Evolutionary conservation across 1,140 invertebrate genomes (phyloP), one percentile per base, ranked within the genome.

Genomic region (Drosophila guanche): DNA sequence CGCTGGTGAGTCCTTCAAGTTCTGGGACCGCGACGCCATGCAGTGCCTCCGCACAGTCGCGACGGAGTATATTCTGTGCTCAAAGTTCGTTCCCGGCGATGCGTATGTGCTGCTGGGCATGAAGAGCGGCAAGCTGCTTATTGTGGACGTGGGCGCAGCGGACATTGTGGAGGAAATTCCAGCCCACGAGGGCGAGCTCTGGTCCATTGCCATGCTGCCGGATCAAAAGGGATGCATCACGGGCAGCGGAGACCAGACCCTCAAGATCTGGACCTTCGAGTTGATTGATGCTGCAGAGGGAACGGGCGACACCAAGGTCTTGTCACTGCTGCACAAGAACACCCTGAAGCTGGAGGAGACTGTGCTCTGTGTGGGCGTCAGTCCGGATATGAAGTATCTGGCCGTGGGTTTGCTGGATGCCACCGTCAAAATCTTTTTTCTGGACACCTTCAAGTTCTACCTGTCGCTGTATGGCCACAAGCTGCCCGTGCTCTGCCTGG

Each of bases 391-490:
- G 70, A 96, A 95, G 92, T 96, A 98, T 75, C 90, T 99, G 14
- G 98, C 98, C 5, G 97, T 97, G 25, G 95, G 97, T 1, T 92
- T 99, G 10, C 91, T 99, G 2, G 98, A 99, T 92, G 96, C 94
- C 12, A 99, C 98, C 12, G 96, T 99, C 0, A 98, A 99, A 92
- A 95, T 99, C 70, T 99, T 98, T 91, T 99, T 98, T 90, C 83
- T 96, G 10, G 98, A 99, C 89, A 96, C 96, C 16, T 95, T 99
- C 58, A 99, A 99, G 96, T 98, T 99, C 91, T 99, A 98, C 91
- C 88, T 99, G 20, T 97, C 97, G 0, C 93, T 99, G 0, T 99
- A 99, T 90, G 98, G 99, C 0, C 99, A 99, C 92, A 98, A 98
- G 90, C 92, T 99, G 43, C 98, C 99, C 2, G 97, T 99, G 0